A percentile compares a stretch with the other conserved stretches of the same genome.
These are phyloP conservation scores for Heliconius erato DNA, from an alignment of 2,888 invertebrate genomes.

Conservation along the genomic window DNA sequence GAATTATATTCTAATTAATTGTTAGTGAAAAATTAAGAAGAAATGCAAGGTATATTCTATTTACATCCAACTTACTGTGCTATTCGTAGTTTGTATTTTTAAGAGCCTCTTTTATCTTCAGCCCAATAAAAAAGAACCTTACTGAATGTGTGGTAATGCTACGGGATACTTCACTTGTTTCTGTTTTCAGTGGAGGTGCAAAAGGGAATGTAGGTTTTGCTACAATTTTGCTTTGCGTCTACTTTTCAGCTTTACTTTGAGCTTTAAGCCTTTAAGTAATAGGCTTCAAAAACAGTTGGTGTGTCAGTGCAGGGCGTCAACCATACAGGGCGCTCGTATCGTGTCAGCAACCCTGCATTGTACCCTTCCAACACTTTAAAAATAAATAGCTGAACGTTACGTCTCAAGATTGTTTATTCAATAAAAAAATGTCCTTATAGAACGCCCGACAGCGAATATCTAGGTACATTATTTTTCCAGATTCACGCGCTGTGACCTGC, in stretches of 20 bases:
- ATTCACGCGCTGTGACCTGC: too few species aligned
- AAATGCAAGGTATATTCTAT: neutral
- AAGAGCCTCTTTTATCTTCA: neutral
- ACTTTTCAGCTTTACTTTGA: conserved; percentile 30
- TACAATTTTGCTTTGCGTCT: conserved; percentile 26
- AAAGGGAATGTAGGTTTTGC: conserved; percentile 35
- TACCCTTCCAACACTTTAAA: conserved; percentile 1
- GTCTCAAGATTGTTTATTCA: conserved; percentile 10
- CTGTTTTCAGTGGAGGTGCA: conserved; percentile 27
- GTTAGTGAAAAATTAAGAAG: neutral
- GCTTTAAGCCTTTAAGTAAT: conserved; percentile 21
- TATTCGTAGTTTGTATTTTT: neutral
- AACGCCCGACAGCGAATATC: too few species aligned
- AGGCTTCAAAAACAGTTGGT: conserved; percentile 25
- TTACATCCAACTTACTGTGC: neutral
- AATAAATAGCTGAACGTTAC: conserved; percentile 16
- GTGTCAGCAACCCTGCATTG: conserved; percentile 22
- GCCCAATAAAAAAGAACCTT: neutral
- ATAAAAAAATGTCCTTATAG: neutral
- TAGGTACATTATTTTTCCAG: too few species aligned
- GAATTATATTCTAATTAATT: too few species aligned
- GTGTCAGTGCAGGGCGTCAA: neutral
- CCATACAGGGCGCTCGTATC: conserved; percentile 11
- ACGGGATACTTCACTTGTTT: conserved; percentile 32
- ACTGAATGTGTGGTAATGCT: conserved; percentile 16